These are phyloP conservation scores for Willowsia nigromaculata DNA, from an alignment of 2,888 invertebrate species.

Conservation along the genomic window DNA sequence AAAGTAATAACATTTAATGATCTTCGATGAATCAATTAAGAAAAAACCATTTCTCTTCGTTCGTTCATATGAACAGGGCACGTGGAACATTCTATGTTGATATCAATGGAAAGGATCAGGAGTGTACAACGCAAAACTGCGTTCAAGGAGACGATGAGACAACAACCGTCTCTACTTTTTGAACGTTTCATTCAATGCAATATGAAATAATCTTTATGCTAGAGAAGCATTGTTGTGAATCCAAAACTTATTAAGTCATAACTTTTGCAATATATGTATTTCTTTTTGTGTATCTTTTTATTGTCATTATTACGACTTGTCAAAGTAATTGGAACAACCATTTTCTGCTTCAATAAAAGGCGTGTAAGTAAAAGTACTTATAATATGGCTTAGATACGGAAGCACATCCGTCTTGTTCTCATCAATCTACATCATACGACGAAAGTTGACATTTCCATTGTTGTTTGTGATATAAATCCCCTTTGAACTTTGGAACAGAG, in stretches of 20 bases:
- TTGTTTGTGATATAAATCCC: neutral
- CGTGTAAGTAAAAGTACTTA: neutral
- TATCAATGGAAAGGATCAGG: conserved; percentile 55
- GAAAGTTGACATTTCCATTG: neutral
- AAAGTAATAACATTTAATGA: neutral
- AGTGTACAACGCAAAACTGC: conserved; percentile 1
- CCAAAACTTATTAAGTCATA: too few relatives aligned
- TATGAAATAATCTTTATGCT: too few relatives aligned
- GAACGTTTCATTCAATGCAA: neutral
- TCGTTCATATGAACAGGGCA: conserved; percentile 38
- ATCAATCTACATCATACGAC: neutral
- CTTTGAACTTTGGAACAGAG: neutral
- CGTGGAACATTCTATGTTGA: conserved; percentile 73
- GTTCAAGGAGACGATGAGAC: neutral
- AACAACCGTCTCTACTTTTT: neutral
- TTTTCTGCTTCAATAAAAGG: neutral
- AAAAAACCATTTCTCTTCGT: neutral
- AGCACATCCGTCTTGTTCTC: neutral
- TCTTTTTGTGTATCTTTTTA: too few relatives aligned
- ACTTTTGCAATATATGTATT: too few relatives aligned
- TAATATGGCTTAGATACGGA: neutral
- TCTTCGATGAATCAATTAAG: neutral
- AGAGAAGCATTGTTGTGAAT: too few relatives aligned
- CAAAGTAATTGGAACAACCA: neutral
- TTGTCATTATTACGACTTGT: too few relatives aligned